A percentile compares a stretch with the other conserved stretches of the same genome.
Evolutionary conservation across 2,113 vertebrate species (phyloP).

Genomic region (Rhea americana): DNA sequence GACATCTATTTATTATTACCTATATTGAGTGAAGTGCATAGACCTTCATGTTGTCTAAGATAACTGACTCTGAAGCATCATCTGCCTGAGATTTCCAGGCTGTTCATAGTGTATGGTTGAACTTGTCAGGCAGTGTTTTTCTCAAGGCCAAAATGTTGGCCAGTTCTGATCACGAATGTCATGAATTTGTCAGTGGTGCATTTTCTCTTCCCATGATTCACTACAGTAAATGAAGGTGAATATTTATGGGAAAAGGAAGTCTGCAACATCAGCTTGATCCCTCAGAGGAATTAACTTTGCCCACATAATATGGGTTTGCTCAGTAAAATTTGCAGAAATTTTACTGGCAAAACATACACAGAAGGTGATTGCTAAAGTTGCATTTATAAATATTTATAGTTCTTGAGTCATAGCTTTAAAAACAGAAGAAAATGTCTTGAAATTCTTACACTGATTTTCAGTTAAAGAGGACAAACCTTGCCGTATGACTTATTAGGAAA

Average conservation of each 20-base stretch:
- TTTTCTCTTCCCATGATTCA: not conserved
- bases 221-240: not conserved
- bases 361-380: not conserved
- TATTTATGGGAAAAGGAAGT: not conserved
- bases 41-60: not conserved
- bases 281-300: not conserved
- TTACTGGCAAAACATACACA: not conserved
- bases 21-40: too few relatives aligned
- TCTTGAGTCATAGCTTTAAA: not conserved
- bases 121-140: too few relatives aligned
- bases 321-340: not conserved
- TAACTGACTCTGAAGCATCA: not conserved
- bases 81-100: not conserved
- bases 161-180: not conserved
- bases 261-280: not conserved
- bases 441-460: not conserved
- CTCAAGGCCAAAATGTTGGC: not conserved
- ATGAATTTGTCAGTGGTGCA: not conserved
- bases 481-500: not conserved
- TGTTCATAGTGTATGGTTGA: not conserved
- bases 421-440: not conserved
- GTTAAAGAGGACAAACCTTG: not conserved
- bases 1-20: too few relatives aligned
- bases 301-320: not conserved
- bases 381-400: not conserved